These are phyloP conservation scores for Creontiades dilutus DNA, from an alignment of 2,888 invertebrate species.

Conservation along the genomic window DNA sequence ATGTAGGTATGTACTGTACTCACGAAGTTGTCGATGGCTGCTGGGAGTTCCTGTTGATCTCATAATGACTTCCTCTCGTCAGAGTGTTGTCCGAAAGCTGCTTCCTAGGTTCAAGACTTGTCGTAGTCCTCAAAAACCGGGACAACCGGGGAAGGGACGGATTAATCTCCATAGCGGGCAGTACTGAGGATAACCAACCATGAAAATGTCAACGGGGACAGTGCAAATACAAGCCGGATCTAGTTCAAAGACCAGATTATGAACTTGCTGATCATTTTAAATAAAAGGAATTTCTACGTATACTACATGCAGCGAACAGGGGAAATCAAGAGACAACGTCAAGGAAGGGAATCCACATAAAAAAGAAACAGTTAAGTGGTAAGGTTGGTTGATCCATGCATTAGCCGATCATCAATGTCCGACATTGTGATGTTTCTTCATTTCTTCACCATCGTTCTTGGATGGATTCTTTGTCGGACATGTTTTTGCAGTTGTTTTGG, in stretches of 20 bases:
- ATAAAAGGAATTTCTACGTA: neutral
- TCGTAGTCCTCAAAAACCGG: constrained; percentile 83
- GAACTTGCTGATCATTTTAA: neutral
- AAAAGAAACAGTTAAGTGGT: neutral
- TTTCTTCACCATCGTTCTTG: no score
- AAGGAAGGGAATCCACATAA: neutral
- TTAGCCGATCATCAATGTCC: no score
- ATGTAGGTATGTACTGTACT: constrained; percentile 37
- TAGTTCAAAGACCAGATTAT: neutral
- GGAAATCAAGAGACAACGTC: neutral
- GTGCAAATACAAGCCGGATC: neutral
- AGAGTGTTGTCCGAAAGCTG: constrained; percentile 58
- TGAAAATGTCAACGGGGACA: neutral
- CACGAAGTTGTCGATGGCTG: neutral
- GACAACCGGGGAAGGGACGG: constrained; percentile 82
- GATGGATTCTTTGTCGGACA: no score
- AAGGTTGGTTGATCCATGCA: no score
- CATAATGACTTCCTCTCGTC: constrained; percentile 40
- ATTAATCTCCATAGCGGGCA: constrained; percentile 62
- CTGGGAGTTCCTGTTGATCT: constrained; percentile 62
- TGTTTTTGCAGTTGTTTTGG: no score
- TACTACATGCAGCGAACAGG: neutral
- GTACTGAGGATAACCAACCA: neutral
- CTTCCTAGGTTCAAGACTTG: constrained; percentile 79
- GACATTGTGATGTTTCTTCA: no score